Evolutionary conservation across 2,113 vertebrate genomes (phyloP), one percentile per base, ranked within the genome.

Genomic region (Bombycilla garrulus): DNA sequence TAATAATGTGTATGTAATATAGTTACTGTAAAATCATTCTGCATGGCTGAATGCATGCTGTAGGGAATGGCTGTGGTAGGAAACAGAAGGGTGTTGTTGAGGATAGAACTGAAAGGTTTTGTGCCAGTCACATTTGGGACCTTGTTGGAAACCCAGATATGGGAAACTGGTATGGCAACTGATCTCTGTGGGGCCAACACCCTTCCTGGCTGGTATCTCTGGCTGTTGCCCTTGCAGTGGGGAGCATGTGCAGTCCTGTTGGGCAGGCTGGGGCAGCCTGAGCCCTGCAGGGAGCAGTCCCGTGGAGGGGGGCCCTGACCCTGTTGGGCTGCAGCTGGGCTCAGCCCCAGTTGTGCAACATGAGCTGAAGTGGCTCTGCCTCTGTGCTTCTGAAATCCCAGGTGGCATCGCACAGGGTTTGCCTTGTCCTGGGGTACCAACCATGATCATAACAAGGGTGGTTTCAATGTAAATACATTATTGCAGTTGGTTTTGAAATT

Each of bases 331-430:
- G 60, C 18, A 57, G 67, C 62, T 65, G 87, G 25, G 62, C 71
- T 90, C 2, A 1, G 50, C 54, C 18, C 25, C 0, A 0, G 10
- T 42, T 88, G 92, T 21, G 67, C 76, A 82, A 90, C 0, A 0
- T 6, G 10, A 40, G 61, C 57, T 0, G 0, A 28, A 48, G 70
- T 2, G 61, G 40, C 57, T 84, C 56, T 84, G 87, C 48, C 54
- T 35, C 61, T 0, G 2, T 0, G 0, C 74, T 33, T 35, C 58
- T 1, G 10, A 35, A 90, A 74, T 70, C 40, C 50, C 0, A 0
- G 11, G 26, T 31, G 36, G 62, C 38, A 7, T 40, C 1, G 0
- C 16, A 5, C 35, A 23, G 74, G n/a, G 21, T 25, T 72, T 54
- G 45, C 47, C 45, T 92, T 1, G 1, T 69, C 45, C 50, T 10